Conservation (phyloP, 53 echinoderm and acorn worm species). For the Echinarachnius parma region DNA sequence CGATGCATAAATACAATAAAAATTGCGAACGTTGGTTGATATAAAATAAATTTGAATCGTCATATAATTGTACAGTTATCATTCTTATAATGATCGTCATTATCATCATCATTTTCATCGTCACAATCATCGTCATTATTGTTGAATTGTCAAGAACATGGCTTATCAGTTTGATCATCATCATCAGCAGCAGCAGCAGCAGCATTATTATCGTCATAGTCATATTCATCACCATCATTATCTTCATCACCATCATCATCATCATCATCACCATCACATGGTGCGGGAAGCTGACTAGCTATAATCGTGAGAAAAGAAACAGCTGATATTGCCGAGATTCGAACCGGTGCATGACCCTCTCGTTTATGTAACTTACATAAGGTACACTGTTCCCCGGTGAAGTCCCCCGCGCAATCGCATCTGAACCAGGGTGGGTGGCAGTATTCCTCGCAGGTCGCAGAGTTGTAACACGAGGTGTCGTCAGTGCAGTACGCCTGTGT, state of each 20-base stretch:
- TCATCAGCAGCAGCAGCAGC: neutral
- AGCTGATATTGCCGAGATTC: too few species aligned
- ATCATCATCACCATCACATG: neutral
- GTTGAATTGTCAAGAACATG: too few species aligned
- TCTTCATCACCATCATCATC: neutral
- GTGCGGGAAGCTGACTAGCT: too few species aligned
- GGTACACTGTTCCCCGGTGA: slow-evolving; percentile 68
- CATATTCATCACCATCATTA: neutral
- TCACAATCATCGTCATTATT: too few species aligned
- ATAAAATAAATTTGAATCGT: too few species aligned
- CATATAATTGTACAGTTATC: too few species aligned
- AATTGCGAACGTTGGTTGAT: too few species aligned
- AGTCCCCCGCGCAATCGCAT: slow-evolving; percentile 58
- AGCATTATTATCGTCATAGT: neutral
- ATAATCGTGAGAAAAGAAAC: too few species aligned
- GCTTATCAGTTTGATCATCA: neutral
- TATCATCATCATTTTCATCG: too few species aligned
- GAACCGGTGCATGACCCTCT: too few species aligned
- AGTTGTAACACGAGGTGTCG: slow-evolving; percentile 53
- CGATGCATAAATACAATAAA: too few species aligned
- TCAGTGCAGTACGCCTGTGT: slow-evolving; percentile 11
- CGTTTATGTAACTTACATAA: slow-evolving; percentile 58
- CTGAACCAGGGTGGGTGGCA: slow-evolving; percentile 73
- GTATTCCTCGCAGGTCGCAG: slow-evolving; percentile 59
- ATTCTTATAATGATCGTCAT: too few species aligned